A percentile compares a stretch with the other conserved stretches of the same genome.
These are phyloP conservation scores for Muntiacus muntjak DNA, from an alignment of 2,113 vertebrate genomes.

Conservation along the genomic window DNA sequence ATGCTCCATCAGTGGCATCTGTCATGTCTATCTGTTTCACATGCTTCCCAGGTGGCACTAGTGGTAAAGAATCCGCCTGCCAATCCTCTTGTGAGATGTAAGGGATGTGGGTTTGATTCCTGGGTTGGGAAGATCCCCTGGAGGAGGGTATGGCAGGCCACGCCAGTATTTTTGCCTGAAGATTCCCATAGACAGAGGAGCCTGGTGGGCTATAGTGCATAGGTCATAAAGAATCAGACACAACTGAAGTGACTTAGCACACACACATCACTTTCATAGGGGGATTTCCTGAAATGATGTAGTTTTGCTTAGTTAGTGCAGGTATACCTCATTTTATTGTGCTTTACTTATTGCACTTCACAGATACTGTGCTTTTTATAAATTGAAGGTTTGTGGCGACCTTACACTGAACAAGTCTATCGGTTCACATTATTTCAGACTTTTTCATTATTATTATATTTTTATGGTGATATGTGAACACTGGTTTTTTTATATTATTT, in stretches of 20 bases:
- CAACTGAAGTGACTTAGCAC: background rate
- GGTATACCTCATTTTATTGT: background rate
- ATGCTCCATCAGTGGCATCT: background rate
- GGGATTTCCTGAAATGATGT: background rate
- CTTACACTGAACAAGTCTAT: background rate
- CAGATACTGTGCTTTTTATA: background rate
- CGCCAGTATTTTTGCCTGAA: background rate
- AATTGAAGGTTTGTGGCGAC: background rate
- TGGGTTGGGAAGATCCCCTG: background rate
- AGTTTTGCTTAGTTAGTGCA: background rate
- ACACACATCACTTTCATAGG: background rate
- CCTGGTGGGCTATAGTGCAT: background rate
- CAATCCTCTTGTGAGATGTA: background rate
- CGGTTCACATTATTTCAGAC: background rate
- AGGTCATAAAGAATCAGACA: background rate
- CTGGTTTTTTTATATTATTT: background rate
- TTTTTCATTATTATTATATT: background rate
- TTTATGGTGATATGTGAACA: background rate
- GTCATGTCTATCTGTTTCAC: background rate
- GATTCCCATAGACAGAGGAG: background rate
- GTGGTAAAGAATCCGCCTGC: background rate
- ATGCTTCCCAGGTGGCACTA: background rate
- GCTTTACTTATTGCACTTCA: background rate
- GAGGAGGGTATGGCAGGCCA: background rate
- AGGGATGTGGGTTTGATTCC: background rate